Conservation (phyloP, 64 coral and sea anemone species). For the Astreopora myriophthalma region DNA sequence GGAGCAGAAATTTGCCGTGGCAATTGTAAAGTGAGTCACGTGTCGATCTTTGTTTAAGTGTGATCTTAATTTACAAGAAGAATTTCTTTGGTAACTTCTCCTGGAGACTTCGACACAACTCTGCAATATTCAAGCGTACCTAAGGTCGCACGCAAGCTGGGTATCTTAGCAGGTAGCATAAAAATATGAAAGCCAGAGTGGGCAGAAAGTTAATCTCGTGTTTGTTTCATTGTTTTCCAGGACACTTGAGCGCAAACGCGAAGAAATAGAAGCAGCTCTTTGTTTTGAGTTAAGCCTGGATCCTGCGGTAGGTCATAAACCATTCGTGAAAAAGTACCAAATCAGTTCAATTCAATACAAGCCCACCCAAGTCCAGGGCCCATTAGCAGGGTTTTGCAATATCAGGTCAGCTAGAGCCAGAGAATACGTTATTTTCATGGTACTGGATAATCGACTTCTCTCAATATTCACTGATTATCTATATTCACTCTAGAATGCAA, state of each 20-base stretch:
- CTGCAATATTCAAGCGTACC: too few species aligned
- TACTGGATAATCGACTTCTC: background rate
- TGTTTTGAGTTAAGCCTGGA: background rate
- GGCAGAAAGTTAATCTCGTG: background rate
- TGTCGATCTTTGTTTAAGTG: background rate
- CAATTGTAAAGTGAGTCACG: conserved; percentile 69
- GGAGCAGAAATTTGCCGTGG: conserved; percentile 82
- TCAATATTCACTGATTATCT: too few species aligned
- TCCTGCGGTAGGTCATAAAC: background rate
- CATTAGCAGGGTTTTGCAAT: too few species aligned
- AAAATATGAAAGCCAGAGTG: too few species aligned
- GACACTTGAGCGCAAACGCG: conserved; percentile 75
- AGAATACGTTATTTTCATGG: too few species aligned
- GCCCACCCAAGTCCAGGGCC: too few species aligned
- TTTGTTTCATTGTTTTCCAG: conserved; percentile 16
- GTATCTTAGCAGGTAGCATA: too few species aligned
- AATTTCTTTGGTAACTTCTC: too few species aligned
- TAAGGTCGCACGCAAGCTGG: too few species aligned
- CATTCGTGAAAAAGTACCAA: background rate
- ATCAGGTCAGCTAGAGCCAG: too few species aligned
- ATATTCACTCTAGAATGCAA: background rate
- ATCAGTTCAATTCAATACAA: background rate
- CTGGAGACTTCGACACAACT: too few species aligned
- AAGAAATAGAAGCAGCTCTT: conserved; percentile 29
- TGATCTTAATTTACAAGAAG: too few species aligned